These are phyloP conservation scores for Hephaestus fuliginosus DNA, from an alignment of 2,797 vertebrate species.

Conservation along the genomic window DNA sequence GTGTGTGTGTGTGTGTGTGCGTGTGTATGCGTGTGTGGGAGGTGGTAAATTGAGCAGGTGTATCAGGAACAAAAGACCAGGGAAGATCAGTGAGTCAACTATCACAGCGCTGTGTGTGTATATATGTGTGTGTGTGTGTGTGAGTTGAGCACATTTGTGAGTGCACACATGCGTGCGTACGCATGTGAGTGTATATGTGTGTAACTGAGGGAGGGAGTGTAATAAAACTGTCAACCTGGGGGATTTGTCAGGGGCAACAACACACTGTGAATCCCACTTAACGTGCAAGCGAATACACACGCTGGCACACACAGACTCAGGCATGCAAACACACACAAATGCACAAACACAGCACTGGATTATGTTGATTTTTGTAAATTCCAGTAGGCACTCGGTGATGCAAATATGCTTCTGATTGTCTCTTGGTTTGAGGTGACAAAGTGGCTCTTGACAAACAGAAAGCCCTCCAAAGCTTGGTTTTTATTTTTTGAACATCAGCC, in stretches of 20 bases:
- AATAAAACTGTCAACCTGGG: conserved; percentile 64
- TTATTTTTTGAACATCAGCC: conserved; percentile 16
- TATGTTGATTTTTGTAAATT: conserved; percentile 69
- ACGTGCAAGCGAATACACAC: conserved; percentile 43
- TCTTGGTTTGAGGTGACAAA: conserved; percentile 57
- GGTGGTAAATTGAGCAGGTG: conserved; percentile 79
- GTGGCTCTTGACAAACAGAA: conserved; percentile 50
- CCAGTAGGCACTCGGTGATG: conserved; percentile 63
- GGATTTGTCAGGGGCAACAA: conserved; percentile 69
- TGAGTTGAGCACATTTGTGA: neutral
- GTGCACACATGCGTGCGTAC: neutral
- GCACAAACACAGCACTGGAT: conserved; percentile 47
- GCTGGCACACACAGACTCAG: conserved; percentile 3
- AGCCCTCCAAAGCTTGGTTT: conserved; percentile 19
- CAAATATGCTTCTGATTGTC: conserved; percentile 61
- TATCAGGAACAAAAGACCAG: conserved; percentile 74
- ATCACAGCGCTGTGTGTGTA: conserved; percentile 33
- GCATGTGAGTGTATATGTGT: conserved; percentile 14
- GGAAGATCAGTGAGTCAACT: conserved; percentile 75
- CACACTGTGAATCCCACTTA: conserved; percentile 53
- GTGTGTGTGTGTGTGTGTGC: conserved; percentile 16
- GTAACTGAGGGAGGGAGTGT: conserved; percentile 29
- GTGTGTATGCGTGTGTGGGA: conserved; percentile 59
- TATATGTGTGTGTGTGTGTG: neutral
- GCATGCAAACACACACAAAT: conserved; percentile 36